Percentiles rank a stretch among this genome's conserved stretches.
These are phyloP conservation scores for Buceros bicornis DNA, from an alignment of 2,797 vertebrate species.

Conservation along the genomic window DNA sequence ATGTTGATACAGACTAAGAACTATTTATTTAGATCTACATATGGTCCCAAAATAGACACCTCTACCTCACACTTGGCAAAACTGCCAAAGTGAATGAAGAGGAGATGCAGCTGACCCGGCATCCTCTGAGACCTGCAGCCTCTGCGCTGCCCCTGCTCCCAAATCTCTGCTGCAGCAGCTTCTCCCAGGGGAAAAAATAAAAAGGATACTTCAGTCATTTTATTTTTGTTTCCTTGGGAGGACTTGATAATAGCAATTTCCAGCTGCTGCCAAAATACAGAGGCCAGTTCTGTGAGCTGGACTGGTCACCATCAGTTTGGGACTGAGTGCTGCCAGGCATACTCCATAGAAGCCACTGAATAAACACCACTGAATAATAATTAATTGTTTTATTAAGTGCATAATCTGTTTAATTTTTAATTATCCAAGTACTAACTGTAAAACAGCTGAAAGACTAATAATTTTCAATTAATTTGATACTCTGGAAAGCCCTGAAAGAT, in stretches of 20 bases:
- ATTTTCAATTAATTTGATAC: conserved; percentile 45
- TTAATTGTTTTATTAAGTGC: neutral
- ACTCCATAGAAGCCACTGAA: neutral
- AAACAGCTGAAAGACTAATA: conserved; percentile 17
- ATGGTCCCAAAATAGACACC: neutral
- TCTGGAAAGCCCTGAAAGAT: neutral
- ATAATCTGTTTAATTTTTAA: conserved; percentile 34
- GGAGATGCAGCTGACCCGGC: neutral
- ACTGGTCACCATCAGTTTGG: accelerated
- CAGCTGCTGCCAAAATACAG: neutral
- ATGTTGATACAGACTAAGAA: neutral
- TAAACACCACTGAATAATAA: neutral
- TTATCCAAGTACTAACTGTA: neutral
- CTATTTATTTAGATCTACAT: neutral
- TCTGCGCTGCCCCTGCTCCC: neutral
- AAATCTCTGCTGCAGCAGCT: neutral
- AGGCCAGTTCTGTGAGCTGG: neutral
- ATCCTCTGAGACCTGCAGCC: neutral
- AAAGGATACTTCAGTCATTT: neutral
- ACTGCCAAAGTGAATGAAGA: neutral
- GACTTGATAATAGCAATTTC: neutral
- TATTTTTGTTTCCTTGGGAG: neutral
- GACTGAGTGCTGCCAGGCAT: neutral
- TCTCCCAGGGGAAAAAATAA: neutral
- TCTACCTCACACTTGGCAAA: neutral